Base-by-base conservation (phyloP, 2,888 invertebrate genomes). In the Limnephilus auricula region DNA sequence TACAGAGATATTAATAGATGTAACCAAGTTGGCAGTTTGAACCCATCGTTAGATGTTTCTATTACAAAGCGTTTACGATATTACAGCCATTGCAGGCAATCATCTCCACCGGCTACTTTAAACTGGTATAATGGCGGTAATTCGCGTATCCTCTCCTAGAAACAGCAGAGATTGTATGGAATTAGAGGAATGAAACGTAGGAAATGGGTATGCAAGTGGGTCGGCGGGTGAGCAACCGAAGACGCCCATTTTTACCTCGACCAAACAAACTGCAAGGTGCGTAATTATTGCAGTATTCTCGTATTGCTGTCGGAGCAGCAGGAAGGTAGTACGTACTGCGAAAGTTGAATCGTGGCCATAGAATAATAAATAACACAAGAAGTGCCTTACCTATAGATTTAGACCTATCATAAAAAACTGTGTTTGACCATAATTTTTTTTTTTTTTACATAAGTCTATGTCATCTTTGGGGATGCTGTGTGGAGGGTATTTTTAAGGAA, bases 221-320 rank as follows among this genome's bases (percentile, higher is more conserved):
- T 85, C 85, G 85, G 82, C 82, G 82, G 82, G 34, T 82, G 82
- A 82, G 82, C 85, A 40, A 10, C 85, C 37, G 45, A 40, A 40
- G 85, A 85, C 85, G 85, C 85, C 85, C 40, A 40, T 30, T 85
- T 45, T 15, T 85, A 40, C 85, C 85, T 85, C 40, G n/a, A n/a
- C n/a, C 45, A 85, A 45, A 45, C 85, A 85, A 45, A 82, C 65
- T 45, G 40, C 40, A 65, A 65, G 85, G 37, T 40, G n/a, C n/a
- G 6, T 85, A 85, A 85, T 85, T 37, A 85, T 85, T 37, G 85
- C 85, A 30, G 45, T 45, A 34, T 45, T 85, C 37, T 85, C 37
- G 32, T 37, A 34, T 34, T 82, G 25, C 82, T 82, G 37, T 82
- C 82, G 32, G 82, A 25, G 9, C 65, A 65, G 65, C 25, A 25